Evolutionary conservation across 37 sponge, comb jelly and placozoan genomes (phyloP), one percentile per base, ranked within the genome.

Genomic region (Hormiphora californensis): DNA sequence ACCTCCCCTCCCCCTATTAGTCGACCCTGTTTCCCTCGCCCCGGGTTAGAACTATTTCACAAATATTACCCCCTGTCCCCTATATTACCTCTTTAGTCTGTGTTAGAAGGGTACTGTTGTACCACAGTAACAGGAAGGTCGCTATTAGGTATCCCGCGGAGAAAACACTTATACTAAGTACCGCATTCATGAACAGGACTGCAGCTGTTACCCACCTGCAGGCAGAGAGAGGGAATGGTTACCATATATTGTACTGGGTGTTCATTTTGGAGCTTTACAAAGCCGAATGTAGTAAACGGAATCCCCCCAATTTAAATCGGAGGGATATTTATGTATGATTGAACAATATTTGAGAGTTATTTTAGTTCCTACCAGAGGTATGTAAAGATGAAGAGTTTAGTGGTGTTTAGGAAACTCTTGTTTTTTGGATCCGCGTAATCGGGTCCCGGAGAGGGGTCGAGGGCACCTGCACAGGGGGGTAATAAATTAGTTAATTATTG

Each of bases 121-220:
- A 65, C 68, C 68, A 65, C 19, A 65, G 68, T 4, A 65, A 39
- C 12, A 15, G 32, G 68, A 65, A 65, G 35, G 68, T 65, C 5
- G 68, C 68, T 17, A 65, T 17, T 5, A 65, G 68, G 38, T 36
- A 65, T 21, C 68, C 68, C 7, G 25, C 68, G 21, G 68, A 65
- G 68, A 65, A 65, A 39, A 65, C 39, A 32, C 68, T 65, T 17
- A 65, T 65, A 1, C 38, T 65, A 36, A 65, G 32, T 15, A 65
- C 68, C 5, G 68, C 68, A 19, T 65, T 65, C 27, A 65, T 4
- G 68, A 65, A 65, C 21, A 65, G 68, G 5, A 65, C 68, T 7
- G 68, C 68, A 31, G 68, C 68, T 21, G 68, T 65, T 39, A 65
- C 68, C 68, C 68, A 65, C 68, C 68, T 65, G 68, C 27, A 25